Conservation (phyloP, 2,797 vertebrate species). For the Schizopygopsis pylzovi region DNA sequence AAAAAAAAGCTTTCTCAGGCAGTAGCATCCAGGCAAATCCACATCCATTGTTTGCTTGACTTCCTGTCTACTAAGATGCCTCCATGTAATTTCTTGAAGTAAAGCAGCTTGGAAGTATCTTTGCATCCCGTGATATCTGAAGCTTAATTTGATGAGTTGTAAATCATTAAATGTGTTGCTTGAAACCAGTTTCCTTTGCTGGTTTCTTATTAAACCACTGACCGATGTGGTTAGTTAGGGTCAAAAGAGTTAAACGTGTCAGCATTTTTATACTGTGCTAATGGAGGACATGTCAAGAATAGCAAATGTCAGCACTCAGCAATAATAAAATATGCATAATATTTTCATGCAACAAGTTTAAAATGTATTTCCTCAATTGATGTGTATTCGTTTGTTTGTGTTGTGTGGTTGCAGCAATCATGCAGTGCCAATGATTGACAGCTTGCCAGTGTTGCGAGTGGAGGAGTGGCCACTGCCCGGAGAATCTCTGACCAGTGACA, state of each 20-base stretch:
- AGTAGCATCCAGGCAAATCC: neutral
- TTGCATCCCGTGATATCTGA: neutral
- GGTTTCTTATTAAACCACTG: neutral
- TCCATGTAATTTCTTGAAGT: neutral
- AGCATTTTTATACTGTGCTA: neutral
- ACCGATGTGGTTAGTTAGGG: neutral
- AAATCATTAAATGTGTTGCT: neutral
- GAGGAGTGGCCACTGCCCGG: constrained; percentile 90
- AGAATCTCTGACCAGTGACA: constrained; percentile 86
- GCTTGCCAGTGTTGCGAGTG: constrained; percentile 85
- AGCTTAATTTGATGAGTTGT: neutral
- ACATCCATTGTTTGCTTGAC: constrained; percentile 21
- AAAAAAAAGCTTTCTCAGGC: neutral
- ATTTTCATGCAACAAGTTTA: too few relatives aligned
- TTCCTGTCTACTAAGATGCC: constrained; percentile 2
- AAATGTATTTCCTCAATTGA: too few relatives aligned
- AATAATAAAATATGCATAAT: too few relatives aligned
- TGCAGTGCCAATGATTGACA: constrained; percentile 80
- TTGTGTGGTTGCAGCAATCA: constrained; percentile 77
- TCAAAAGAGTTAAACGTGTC: neutral
- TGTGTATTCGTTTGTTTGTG: constrained; percentile 42
- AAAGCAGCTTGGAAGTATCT: neutral
- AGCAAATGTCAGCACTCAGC: neutral
- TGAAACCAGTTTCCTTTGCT: neutral
- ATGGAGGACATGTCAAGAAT: constrained; percentile 9